Evolutionary conservation across 2,113 vertebrate genomes (phyloP).

Genomic region (Uria aalge): DNA sequence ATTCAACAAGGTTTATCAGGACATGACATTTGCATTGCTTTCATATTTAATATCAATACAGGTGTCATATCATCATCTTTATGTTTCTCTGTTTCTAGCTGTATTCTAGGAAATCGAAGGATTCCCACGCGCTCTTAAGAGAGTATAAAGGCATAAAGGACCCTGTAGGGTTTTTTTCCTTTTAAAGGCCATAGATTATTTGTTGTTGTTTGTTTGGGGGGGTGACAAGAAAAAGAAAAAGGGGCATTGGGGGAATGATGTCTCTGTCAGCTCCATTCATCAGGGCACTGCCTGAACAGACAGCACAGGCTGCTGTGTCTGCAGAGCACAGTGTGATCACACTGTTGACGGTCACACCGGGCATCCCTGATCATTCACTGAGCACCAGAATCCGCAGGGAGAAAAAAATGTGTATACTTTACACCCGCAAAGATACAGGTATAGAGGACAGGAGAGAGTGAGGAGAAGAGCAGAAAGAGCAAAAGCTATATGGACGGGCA

Average conservation of each 20-base stretch:
- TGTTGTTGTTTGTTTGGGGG: neutral
- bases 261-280: neutral
- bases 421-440: neutral
- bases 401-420: neutral
- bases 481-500: neutral
- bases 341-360: neutral
- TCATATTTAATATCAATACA: neutral
- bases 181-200: neutral
- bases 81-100: neutral
- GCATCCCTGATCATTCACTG: neutral
- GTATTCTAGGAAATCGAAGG: neutral
- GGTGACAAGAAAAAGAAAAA: neutral
- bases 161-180: neutral
- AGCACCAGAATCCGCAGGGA: neutral
- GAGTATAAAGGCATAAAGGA: neutral
- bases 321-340: neutral
- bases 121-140: neutral
- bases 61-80: neutral
- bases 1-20: conserved; percentile 45
- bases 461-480: neutral
- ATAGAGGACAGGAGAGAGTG: neutral
- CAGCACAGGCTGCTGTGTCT: neutral
- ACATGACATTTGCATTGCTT: neutral
- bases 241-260: neutral
- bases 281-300: neutral